Base-by-base conservation (phyloP, 2,113 vertebrate genomes). In the Hydrolagus affinis region DNA sequence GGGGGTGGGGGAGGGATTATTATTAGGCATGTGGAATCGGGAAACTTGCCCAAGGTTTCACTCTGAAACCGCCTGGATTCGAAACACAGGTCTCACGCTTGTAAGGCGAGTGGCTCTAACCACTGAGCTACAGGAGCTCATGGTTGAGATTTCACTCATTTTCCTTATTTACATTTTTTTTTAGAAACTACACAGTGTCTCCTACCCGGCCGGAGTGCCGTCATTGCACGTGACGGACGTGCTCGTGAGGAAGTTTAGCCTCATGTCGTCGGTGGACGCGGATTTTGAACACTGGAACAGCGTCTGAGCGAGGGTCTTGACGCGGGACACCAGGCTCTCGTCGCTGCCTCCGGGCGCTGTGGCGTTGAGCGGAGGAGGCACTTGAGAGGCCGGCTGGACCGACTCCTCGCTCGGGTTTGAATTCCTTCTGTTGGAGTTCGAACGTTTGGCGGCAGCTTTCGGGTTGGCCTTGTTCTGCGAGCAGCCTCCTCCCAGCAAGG, bases 181-280 rank as follows among this genome's bases (percentile, higher is more conserved):
- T 64, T 80, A 28, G 9, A 28, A 12, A 30, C 66, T 4, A 85
- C 78, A 9, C 56, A 60, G 72, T 6, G 6, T 14, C 66, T 76
- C 88, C 90, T 87, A 93, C 92, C 92, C 92, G 30, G 93, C 92
- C 69, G 90, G 90, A 23, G 93, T 93, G 32, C 93, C 93, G 10
- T 94, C 92, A 15, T 89, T 94, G 85, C 93, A 93, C 4, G 90
- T 90, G 60, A 93, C 90, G 4, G 87, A 87, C 3, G 90, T 88
- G 88, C 92, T 93, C 87, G 87, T 93, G 62, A 89, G 90, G 87
- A 93, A 92, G 78, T 93, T 89, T 70, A 95, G 92, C 87, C 92
- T 95, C 94, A 95, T 94, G 2, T 93, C 93, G 15, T 92, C 89
- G 1, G 56, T 28, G 9, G 14, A 6, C 11, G 78, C 28, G 32